Evolutionary conservation across 2,888 invertebrate species (phyloP).

Genomic region (Erebia ligea): DNA sequence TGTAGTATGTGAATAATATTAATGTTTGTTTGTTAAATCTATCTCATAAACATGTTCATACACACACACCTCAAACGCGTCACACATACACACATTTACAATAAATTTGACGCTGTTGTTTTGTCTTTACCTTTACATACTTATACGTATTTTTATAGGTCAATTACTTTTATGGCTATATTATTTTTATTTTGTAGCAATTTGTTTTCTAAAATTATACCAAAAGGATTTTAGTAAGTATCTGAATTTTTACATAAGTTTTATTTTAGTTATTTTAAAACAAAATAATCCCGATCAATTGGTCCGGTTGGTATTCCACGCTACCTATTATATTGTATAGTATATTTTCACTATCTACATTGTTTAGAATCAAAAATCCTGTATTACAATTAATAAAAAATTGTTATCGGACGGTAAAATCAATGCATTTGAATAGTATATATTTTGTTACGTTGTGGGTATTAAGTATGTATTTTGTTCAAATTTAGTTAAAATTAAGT

Average conservation of each 20-base stretch:
- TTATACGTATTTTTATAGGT: not conserved
- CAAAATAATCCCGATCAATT: not conserved
- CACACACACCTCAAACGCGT: too few species aligned
- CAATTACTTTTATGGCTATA: not conserved
- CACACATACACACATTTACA: not conserved
- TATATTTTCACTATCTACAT: not conserved
- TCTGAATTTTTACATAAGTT: not conserved
- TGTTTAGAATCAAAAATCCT: too few species aligned
- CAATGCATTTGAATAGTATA: not conserved
- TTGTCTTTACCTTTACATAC: not conserved
- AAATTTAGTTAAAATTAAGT: too few species aligned
- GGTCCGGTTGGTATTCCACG: not conserved
- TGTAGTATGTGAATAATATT: too few species aligned
- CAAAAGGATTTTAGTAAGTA: not conserved
- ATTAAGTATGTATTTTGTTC: not conserved
- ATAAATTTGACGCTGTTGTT: too few species aligned
- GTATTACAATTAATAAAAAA: too few species aligned
- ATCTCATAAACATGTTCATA: too few species aligned
- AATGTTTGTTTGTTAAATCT: too few species aligned
- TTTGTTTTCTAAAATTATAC: not conserved
- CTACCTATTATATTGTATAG: not conserved
- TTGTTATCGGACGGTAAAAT: not conserved
- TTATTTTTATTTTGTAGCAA: not conserved
- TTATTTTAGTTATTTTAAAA: not conserved
- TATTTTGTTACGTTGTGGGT: not conserved